Evolutionary conservation across 2,797 vertebrate genomes (phyloP), one percentile per base, ranked within the genome.

Genomic region (Dendrocincla fuliginosa): DNA sequence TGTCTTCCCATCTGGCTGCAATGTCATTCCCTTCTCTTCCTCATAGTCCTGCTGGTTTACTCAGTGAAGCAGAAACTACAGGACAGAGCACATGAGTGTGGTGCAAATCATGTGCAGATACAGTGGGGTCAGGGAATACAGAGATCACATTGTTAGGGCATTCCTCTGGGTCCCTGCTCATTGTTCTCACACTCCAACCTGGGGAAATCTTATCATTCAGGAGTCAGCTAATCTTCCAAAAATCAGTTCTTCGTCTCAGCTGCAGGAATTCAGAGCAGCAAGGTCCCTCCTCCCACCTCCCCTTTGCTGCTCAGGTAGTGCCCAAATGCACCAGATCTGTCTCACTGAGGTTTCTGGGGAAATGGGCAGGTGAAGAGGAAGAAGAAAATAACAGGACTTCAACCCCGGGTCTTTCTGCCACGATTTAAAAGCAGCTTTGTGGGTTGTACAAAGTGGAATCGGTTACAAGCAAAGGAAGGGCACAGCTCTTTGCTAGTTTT

Each of bases 101-200:
- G 52, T 65, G 61, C 22, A 37, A 47, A 18, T 10, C 16, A 12
- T 1, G 17, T 39, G 5, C 39, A 65, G 39, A 8, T 2, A 13
- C 39, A 73, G 50, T 28, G 30, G 41, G 53, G 12, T 16, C 42
- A 56, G 39, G 47, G 57, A 25, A 37, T 9, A 25, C 4, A 60
- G 27, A 42, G 13, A 30, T 22, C 41, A 3, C 0, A 0, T n/a
- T 16, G 30, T 12, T 14, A 1, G 2, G 33, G 53, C 60, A 12
- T 23, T 41, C 27, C 49, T 7, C 49, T 52, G 22, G 30, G 14
- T 10, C 37, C 22, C 63, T 28, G 6, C 19, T 42, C 32, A 11
- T 13, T 23, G 2, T 4, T 11, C 39, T 61, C 68, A 30, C 25
- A 1, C 52, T 23, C 74, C 24, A 15, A 3, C 2, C 2, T 4